Base-by-base conservation (phyloP, 2,113 vertebrate genomes). In the Urocolius indicus region DNA sequence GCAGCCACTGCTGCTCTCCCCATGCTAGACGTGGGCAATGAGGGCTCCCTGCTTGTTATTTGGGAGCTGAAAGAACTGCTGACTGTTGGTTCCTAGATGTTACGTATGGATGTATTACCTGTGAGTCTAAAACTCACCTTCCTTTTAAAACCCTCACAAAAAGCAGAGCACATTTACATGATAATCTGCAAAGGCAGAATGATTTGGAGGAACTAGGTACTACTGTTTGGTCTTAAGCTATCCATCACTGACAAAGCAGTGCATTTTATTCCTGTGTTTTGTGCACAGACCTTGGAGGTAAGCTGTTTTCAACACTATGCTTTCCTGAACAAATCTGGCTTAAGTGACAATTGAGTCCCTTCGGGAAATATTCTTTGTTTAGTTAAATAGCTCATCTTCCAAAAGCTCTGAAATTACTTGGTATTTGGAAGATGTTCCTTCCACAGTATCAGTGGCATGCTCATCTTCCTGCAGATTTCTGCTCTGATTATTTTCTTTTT, bases 321-420 rank as follows among this genome's bases (percentile, higher is more conserved):
- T 61, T 87, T 76, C 59, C 68, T 85, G 69, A 83, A 83, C 36
- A 85, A 91, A 89, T 46, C 74, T 74, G 74, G 71, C 26, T 85
- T 83, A 82, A 87, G 13, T 32, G 18, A 80, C 71, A 85, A 36
- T 12, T 19, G n/a, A 87, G 66, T 62, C 62, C 58, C 87, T 95
- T 75, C 73, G 94, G 57, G 38, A 76, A 95, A 58, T 63, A 65
- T 20, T 54, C 36, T 94, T 86, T 87, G 54, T 91, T 95, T 66
- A 54, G 46, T 72, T 52, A 89, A 93, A 87, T 16, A 87, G 54
- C 41, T 83, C 18, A 12, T 79, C 72, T 83, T 87, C 46, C 58
- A 66, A 94, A 91, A 83, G 55, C 57, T 69, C 84, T 66, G 41
- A 91, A 92, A 72, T 87, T 27, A 68, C 41, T 45, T 36, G 27